Base-by-base conservation (phyloP, 1,140 invertebrate genomes). In the Pentalonia nigronervosa region DNA sequence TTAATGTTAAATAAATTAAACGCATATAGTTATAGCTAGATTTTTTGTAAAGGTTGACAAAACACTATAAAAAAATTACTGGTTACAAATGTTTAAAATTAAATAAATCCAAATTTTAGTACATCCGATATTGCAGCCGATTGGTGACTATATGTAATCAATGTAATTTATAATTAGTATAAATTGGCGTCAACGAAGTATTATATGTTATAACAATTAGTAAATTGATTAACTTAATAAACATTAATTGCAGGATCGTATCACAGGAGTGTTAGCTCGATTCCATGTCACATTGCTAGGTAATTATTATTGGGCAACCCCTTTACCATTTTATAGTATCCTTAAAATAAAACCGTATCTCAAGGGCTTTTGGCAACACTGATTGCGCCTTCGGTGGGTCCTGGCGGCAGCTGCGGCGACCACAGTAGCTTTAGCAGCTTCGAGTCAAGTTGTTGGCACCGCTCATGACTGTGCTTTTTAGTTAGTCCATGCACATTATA, bases 361-460 rank as follows among this genome's bases (percentile, higher is more conserved):
- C 1, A 11, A 11, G 91, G 20, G 48, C 81, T 86, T 93, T 93
- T 93, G 91, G 91, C 48, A 93, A 93, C 91, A 93, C 91, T 93
- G 91, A 93, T 93, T 93, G 91, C 48, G 91, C 81, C 91, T 56
- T 93, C 14, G 91, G 81, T 84, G 76, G 91, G 91, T 93, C 91
- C 91, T 84, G 91, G 91, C 91, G 91, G 91, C 91, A 48, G 48
- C 81, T 17, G 81, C 91, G 36, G 23, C 88, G 89, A 67, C 56
- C 89, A 90, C 91, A 93, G 91, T 93, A 93, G 91, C 91, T 93
- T 93, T 86, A 93, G 91, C 91, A 86, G 91, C 91, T 84, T 93
- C 81, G 91, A 86, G 48, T 86, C 8, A 56, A 93, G 81, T 93
- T 45, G 91, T 92, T 36, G 91, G 81, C 91, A 86, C 36, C 81